Conservation (phyloP, 2,888 invertebrate genomes). For the Conomelus anceps region DNA sequence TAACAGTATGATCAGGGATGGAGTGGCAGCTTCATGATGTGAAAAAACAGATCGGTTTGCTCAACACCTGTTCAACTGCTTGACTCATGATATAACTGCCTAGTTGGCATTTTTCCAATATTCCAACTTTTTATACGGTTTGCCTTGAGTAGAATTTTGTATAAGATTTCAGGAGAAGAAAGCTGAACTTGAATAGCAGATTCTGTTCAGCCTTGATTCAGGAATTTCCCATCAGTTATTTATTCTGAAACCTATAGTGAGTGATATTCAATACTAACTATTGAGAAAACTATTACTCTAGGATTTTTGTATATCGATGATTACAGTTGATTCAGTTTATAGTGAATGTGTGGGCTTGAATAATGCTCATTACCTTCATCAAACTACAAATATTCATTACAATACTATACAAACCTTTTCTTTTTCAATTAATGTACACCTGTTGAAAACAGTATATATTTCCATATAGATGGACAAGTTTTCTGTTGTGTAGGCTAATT, state of each 20-base stretch:
- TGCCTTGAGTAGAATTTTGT: not conserved
- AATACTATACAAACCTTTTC: not conserved
- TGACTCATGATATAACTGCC: not conserved
- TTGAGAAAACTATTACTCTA: not conserved
- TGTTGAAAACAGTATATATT: not conserved
- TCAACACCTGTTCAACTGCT: not conserved
- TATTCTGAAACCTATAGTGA: not conserved
- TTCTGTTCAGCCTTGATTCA: not conserved
- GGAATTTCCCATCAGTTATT: not conserved
- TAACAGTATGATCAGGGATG: not conserved
- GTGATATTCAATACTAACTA: not conserved
- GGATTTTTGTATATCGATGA: not conserved
- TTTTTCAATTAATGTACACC: not conserved
- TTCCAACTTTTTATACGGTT: not conserved
- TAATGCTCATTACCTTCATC: not conserved
- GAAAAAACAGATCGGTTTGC: not conserved
- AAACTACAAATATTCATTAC: not conserved
- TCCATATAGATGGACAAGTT: no score
- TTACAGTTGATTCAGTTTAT: not conserved
- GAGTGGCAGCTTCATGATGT: not conserved
- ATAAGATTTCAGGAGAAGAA: not conserved
- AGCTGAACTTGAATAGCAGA: not conserved
- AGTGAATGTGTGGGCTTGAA: not conserved
- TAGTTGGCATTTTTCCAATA: not conserved
- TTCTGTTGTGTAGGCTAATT: not conserved